These are phyloP conservation scores for Gopherus evgoodei DNA, from an alignment of 2,113 vertebrate species.

Conservation along the genomic window DNA sequence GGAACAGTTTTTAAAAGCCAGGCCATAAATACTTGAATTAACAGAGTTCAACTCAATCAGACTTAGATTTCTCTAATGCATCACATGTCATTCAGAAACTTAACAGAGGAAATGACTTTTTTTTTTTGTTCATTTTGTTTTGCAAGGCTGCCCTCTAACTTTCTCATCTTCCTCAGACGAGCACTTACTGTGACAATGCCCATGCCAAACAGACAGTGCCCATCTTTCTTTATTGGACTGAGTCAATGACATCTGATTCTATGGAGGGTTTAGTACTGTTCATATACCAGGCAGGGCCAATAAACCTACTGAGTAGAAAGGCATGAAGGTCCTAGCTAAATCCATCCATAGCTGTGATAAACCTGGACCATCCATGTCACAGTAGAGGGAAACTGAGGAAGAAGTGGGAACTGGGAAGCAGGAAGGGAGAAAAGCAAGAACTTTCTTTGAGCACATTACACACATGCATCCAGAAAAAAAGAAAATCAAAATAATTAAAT, in stretches of 20 bases:
- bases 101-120: not conserved
- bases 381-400: not conserved
- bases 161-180: not conserved
- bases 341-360: not conserved
- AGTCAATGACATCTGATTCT: slow-evolving; percentile 1
- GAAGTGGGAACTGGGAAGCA: not conserved
- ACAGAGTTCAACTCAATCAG: not conserved
- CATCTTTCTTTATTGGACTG: not conserved
- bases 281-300: not conserved
- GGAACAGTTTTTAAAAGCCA: slow-evolving; percentile 1
- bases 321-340: not conserved
- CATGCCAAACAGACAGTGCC: not conserved
- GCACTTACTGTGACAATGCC: not conserved
- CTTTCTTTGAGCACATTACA: not conserved
- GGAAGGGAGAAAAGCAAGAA: not conserved
- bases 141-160: slow-evolving; percentile 8
- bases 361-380: not conserved
- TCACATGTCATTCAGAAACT: not conserved
- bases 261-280: not conserved
- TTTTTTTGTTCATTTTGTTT: not conserved
- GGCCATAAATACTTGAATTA: not conserved
- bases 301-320: not conserved
- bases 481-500: not conserved
- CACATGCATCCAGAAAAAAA: not conserved
- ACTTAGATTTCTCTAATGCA: not conserved